phyloP scores from a whole-genome alignment of 2,113 vertebrate genomes.

The Pithys albifrons region DNA sequence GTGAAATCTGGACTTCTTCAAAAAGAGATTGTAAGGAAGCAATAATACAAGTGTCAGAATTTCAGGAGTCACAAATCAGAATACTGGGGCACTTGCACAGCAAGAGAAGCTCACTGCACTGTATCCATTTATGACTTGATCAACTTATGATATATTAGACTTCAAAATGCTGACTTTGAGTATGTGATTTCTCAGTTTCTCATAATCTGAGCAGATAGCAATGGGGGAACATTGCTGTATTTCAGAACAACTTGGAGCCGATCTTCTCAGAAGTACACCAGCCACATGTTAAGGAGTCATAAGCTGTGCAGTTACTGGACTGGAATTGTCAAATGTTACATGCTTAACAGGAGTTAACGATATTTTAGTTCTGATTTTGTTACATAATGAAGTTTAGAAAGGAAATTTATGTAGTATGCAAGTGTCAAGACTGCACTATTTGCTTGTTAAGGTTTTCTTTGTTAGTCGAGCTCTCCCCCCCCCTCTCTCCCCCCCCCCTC shows the following conservation, averaged over 20 bases:
- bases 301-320: not conserved
- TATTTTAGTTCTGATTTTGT: not conserved
- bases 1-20: not conserved
- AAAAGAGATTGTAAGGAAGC: not conserved
- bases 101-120: not conserved
- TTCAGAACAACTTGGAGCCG: not conserved
- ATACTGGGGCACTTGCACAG: not conserved
- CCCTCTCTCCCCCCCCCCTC: too few relatives aligned
- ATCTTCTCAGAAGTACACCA: not conserved
- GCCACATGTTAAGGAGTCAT: not conserved
- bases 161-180: not conserved
- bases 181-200: not conserved
- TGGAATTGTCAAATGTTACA: not conserved
- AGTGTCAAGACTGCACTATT: not conserved
- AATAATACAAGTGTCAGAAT: not conserved
- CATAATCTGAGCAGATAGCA: not conserved
- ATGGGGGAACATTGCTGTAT: accelerated
- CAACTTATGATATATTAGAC: not conserved
- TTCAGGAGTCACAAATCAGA: not conserved
- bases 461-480: not conserved
- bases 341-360: not conserved
- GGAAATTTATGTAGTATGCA: not conserved
- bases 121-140: not conserved
- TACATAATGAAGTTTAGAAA: not conserved
- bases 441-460: not conserved